phyloP scores from a whole-genome alignment of 2,888 invertebrate genomes.

The Latheticus oryzae region DNA sequence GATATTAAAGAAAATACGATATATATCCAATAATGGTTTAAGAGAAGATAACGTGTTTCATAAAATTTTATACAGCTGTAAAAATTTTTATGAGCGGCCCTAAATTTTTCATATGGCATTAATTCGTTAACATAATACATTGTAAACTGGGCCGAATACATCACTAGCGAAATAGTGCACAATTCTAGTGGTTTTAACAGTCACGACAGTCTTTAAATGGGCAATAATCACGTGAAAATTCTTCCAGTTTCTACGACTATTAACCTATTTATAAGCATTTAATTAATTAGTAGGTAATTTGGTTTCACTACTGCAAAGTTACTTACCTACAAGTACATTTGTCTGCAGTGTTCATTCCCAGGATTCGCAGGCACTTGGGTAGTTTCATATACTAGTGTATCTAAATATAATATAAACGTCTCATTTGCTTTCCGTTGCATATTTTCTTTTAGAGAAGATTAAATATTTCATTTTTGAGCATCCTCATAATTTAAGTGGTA shows the following conservation, averaged over 20 bases:
- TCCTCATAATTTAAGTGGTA: conserved; percentile 7
- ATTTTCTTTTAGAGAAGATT: conserved; percentile 14
- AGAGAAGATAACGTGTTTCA: conserved; percentile 44
- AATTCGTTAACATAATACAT: conserved; percentile 38
- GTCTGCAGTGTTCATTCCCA: too few species aligned
- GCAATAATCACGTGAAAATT: conserved; percentile 16
- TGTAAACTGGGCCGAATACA: conserved; percentile 27
- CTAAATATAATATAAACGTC: conserved; percentile 18
- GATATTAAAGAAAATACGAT: conserved; percentile 40
- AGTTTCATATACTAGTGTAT: too few species aligned
- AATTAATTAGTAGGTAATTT: too few species aligned
- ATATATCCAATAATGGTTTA: conserved; percentile 43
- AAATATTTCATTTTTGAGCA: conserved; percentile 24
- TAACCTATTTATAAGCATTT: too few species aligned
- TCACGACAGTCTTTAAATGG: conserved; percentile 15
- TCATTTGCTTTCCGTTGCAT: conserved; percentile 20
- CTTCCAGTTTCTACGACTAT: too few species aligned
- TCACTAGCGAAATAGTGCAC: conserved; percentile 12
- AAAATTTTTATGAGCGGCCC: conserved; percentile 40
- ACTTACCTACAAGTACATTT: too few species aligned
- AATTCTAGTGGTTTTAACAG: conserved; percentile 14
- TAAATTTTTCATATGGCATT: conserved; percentile 44
- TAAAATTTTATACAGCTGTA: conserved; percentile 46
- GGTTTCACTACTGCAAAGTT: too few species aligned
- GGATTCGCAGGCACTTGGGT: too few species aligned